Percentiles rank a stretch among this genome's conserved stretches.
These are phyloP conservation scores for Fistularia tabacaria DNA, from an alignment of 2,797 vertebrate genomes.

Conservation along the genomic window DNA sequence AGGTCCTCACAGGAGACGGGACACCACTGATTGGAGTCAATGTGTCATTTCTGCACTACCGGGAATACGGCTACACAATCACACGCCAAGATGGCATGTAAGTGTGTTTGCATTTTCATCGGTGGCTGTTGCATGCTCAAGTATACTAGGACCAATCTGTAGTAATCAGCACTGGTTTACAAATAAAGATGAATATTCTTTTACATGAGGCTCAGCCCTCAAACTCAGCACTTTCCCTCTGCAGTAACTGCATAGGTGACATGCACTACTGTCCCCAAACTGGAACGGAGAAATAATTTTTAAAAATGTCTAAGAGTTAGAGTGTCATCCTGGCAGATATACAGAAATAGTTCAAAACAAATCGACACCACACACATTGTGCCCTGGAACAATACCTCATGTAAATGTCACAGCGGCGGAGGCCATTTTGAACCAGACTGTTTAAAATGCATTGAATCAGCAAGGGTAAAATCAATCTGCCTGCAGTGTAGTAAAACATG, in stretches of 20 bases:
- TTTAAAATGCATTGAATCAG: constrained; percentile 76
- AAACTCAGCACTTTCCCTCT: constrained; percentile 17
- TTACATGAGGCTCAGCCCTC: not conserved
- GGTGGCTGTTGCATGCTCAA: not conserved
- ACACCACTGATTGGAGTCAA: constrained; percentile 98
- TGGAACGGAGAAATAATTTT: not conserved
- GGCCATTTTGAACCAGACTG: constrained; percentile 66
- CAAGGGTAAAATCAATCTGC: constrained; percentile 69
- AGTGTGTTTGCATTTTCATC: constrained; percentile 54
- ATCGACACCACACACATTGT: constrained; percentile 51
- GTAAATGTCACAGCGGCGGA: constrained; percentile 65
- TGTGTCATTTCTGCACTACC: constrained; percentile 91
- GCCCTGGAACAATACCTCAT: constrained; percentile 62
- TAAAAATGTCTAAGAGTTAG: constrained; percentile 11
- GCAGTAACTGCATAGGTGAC: constrained; percentile 6
- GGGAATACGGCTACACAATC: constrained; percentile 90
- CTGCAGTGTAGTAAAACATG: constrained; percentile 64
- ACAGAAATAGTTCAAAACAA: constrained; percentile 40
- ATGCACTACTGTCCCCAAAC: constrained; percentile 8
- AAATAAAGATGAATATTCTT: not conserved
- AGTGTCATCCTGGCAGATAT: constrained; percentile 30
- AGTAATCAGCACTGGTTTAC: constrained; percentile 17
- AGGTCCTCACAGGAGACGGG: constrained; percentile 94
- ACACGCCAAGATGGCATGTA: constrained; percentile 97
- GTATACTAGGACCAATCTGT: not conserved